Base-by-base conservation (phyloP, 2,113 vertebrate species). In the Haliaeetus leucogaster region DNA sequence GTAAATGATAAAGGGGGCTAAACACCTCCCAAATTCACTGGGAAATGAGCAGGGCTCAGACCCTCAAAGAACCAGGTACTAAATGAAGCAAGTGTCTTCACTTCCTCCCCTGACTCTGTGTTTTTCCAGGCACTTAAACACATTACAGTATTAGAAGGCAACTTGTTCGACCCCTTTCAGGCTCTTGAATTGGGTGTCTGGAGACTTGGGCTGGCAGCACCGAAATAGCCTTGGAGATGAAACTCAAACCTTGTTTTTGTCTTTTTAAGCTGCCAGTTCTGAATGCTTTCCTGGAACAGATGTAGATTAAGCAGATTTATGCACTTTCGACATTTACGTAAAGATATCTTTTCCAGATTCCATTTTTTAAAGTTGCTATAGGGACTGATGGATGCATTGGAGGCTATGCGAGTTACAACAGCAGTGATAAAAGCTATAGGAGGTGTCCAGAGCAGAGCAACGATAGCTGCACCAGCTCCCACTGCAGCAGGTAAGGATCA, bases 81-180 rank as follows among this genome's bases (percentile, higher is more conserved):
- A 97, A 96, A 93, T 63, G 71, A 96, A 95, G 86, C 76, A 91
- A 96, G 55, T 55, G 67, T 77, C 86, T 93, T 86, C 55, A 6
- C 72, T 96, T 90, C 53, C 85, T 97, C 96, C 86, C 92, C 81
- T 20, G 82, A 50, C 86, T 97, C 71, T 34, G 40, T 70, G 88
- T 80, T 97, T 97, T 97, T 96, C 90, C 96, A 95, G 94, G 73
- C 86, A 81, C 90, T 97, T 95, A 94, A 96, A 74, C 94, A 90
- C 79, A 86, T 97, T 93, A 97, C 42, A 16, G 72, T 93, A 95
- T 97, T 92, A 95, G 88, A 74, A 90, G 90, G 55, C 94, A 97
- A 93, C 92, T 94, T 97, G 97, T 95, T 95, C 5, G 11, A 95
- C 90, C 94, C 88, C 82, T 95, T 96, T 90, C 82, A 96, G 85